Evolutionary conservation across 1,140 invertebrate genomes (phyloP), one percentile per base, ranked within the genome.

Genomic region (Drosophila repletoides): DNA sequence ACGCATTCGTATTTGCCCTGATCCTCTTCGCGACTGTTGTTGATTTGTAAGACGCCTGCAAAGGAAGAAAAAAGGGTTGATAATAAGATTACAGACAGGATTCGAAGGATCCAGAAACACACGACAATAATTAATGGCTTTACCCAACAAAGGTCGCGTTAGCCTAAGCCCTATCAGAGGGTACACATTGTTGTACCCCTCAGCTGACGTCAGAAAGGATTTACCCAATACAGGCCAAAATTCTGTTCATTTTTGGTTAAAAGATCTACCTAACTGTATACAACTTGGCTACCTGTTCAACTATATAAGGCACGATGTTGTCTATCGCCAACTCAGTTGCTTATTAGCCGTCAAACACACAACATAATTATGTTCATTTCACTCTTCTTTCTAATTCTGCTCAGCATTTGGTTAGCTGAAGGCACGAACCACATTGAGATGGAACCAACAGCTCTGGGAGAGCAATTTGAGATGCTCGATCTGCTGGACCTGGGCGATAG

Each of bases 1-100:
- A 98, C 95, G 90, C 97, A 98, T 88, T 98, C 97, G 90, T 97
- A 98, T 86, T 96, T 96, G 31, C 96, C 97, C 81, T 97, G 95
- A 91, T 98, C 97, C 75, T 94, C 94, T 88, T 98, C 96, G 76
- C 97, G 94, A 67, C 96, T 97, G 81, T 95, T 95, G 59, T 94
- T 94, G 73, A 99, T 99, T 92, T 98, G 96, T 53, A 99, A 91
- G n/a, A 95, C 94, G 67, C 97, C 97, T 98, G 91, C n/a, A 91
- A 93, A 72, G 12, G 92, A 36, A 36, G 9, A 2, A 49, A 46
- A 14, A 33, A 4, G 2, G 9, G 5, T 5, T 24, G 1, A 56
- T 21, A 49, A 12, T 58, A 69, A 1, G 58, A 10, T 24, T 21
- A 70, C 12, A 17, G 22, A 63, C n/a, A n/a, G n/a, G n/a, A n/a